Percentiles rank a stretch among this genome's conserved stretches.
Evolutionary conservation across 2,113 vertebrate species (phyloP).

Genomic region (Propithecus coquereli): DNA sequence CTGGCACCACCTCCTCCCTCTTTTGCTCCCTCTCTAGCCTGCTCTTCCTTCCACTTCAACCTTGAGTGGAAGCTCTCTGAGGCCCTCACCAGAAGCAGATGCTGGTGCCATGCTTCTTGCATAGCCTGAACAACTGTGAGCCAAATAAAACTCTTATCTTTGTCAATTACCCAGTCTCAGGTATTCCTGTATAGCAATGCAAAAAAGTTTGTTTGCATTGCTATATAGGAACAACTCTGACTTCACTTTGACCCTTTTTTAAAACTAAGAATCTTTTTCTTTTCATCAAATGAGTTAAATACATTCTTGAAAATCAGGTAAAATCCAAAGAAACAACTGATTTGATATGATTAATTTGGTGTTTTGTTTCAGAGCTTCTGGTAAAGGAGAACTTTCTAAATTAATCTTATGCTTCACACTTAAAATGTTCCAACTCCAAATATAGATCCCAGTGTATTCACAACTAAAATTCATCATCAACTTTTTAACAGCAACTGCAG

Average conservation of each 20-base stretch:
- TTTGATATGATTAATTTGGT: not conserved
- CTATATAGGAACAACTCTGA: too few species aligned
- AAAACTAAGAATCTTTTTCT: not conserved
- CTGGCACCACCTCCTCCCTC: too few species aligned
- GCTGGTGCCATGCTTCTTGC: too few species aligned
- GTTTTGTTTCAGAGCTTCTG: not conserved
- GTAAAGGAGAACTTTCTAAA: not conserved
- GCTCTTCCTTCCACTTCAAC: too few species aligned
- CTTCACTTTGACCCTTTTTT: not conserved
- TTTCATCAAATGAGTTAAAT: not conserved
- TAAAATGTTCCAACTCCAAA: not conserved
- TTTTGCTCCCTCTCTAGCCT: too few species aligned
- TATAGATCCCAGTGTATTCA: not conserved
- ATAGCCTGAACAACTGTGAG: too few species aligned
- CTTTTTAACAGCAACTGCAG: not conserved
- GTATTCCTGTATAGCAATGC: too few species aligned
- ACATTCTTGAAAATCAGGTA: not conserved
- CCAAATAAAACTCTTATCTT: too few species aligned
- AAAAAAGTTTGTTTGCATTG: too few species aligned
- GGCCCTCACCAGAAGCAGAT: too few species aligned
- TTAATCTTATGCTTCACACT: not conserved
- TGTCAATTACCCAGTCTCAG: too few species aligned
- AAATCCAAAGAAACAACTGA: not conserved
- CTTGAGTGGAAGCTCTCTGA: too few species aligned
- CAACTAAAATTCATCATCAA: not conserved